Evolutionary conservation across 2,113 vertebrate species (phyloP), one percentile per base, ranked within the genome.

Genomic region (Sterrhoptilus dennistouni): DNA sequence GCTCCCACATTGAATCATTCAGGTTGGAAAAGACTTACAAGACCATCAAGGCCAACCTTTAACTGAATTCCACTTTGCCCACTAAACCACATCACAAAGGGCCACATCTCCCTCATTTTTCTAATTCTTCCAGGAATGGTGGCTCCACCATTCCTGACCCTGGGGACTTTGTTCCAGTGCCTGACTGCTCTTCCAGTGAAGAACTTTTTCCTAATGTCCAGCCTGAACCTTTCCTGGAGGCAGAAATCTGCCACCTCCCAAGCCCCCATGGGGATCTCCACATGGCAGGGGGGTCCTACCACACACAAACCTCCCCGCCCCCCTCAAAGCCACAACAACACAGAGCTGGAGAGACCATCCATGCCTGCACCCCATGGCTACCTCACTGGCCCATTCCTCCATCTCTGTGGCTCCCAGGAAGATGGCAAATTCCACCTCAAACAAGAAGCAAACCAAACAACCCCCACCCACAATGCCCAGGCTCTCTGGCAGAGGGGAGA

Each of bases 201-300:
- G 56, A 56, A 16, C 12, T 11, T 63, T 63, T 28, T 14, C 49
- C 42, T 56, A 31, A 16, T 20, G 23, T 21, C 35, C 49, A 56
- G 9, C 22, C 35, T 49, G 49, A 49, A 13, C 3, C 47, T 42
- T 27, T 40, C 12, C 25, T 83, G 49, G 40, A 63, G 49, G 38
- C 7, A 14, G 68, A 61, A 45, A 25, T 38, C 52, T 56, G 42
- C 16, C 25, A 0, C 35, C 14, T 38, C 42, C n/a, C 52, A 24
- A 8, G 28, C 20, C 31, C 27, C 38, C 1, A 0, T 2, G 8
- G 5, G 3, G 21, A 59, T 27, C 36, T 21, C 65, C 4, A 2
- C 3, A 0, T 1, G 10, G 6, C 2, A 2, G 4, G 28, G 25
- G 23, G 11, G 11, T 77, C 54, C 64, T 3, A 8, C 19, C 8